These are phyloP conservation scores for Lymantria monacha DNA, from an alignment of 2,888 invertebrate genomes.

Conservation along the genomic window DNA sequence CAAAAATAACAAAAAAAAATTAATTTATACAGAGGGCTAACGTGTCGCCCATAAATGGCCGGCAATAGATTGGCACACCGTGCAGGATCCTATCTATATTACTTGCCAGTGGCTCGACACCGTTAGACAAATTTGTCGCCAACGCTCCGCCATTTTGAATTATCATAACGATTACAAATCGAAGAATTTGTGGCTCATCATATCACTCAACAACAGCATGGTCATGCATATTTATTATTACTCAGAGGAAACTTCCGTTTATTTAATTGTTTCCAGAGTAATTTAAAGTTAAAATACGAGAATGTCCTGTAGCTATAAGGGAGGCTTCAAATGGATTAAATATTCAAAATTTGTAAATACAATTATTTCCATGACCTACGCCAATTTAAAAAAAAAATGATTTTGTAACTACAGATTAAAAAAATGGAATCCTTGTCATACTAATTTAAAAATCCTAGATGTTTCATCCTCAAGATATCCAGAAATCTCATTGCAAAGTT, in stretches of 20 bases:
- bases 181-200: background rate
- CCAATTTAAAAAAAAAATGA: background rate
- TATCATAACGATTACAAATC: constrained; percentile 19
- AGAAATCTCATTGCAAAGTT: too few relatives aligned
- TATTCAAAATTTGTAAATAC: too few relatives aligned
- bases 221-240: too few relatives aligned
- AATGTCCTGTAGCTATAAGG: too few relatives aligned
- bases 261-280: too few relatives aligned
- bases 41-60: constrained; percentile 27
- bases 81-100: constrained; percentile 38
- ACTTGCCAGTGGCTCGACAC: constrained; percentile 27
- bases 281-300: too few relatives aligned
- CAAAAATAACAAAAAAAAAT: too few relatives aligned
- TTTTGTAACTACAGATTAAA: background rate
- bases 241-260: too few relatives aligned
- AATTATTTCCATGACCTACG: background rate
- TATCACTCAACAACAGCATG: background rate
- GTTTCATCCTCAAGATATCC: too few relatives aligned
- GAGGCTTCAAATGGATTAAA: too few relatives aligned
- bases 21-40: too few relatives aligned
- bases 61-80: constrained; percentile 14
- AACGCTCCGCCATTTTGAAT: constrained; percentile 51
- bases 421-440: background rate
- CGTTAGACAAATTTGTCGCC: constrained; percentile 34
- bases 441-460: background rate